Conservation (phyloP, 2,888 invertebrate genomes). For the Helobdella robusta region DNA sequence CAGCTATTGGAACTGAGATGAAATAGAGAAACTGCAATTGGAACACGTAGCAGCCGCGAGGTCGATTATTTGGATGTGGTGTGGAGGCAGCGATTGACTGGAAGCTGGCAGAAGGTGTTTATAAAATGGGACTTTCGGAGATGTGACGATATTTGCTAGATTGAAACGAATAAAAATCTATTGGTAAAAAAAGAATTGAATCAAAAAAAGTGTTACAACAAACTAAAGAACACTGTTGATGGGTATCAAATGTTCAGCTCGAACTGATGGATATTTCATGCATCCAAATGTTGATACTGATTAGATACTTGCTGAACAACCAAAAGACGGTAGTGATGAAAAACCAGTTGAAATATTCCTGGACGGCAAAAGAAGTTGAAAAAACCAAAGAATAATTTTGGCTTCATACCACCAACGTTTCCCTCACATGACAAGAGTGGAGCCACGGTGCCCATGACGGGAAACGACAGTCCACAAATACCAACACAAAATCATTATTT, state of each 20-base stretch:
- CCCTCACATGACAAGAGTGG: too few relatives aligned
- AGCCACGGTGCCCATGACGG: too few relatives aligned
- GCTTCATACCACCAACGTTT: too few relatives aligned
- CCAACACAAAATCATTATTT: too few relatives aligned
- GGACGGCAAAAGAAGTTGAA: too few relatives aligned
- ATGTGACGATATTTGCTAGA: slow-evolving; percentile 98
- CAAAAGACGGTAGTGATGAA: slow-evolving; percentile 87
- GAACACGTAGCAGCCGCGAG: slow-evolving; percentile 82
- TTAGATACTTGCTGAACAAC: slow-evolving; percentile 66
- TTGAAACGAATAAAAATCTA: slow-evolving; percentile 86
- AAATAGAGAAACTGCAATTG: slow-evolving; percentile 65
- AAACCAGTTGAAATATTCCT: slow-evolving; percentile 96
- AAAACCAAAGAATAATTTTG: too few relatives aligned
- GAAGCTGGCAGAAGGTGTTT: slow-evolving; percentile 68
- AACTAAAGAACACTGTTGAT: slow-evolving; percentile 81
- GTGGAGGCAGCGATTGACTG: slow-evolving; percentile 81
- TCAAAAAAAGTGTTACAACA: slow-evolving; percentile 40
- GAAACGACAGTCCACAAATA: too few relatives aligned
- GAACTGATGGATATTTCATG: slow-evolving; percentile 93
- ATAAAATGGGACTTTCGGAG: slow-evolving; percentile 10
- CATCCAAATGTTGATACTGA: slow-evolving; percentile 98
- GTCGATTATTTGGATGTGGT: slow-evolving; percentile 92
- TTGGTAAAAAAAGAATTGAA: slow-evolving; percentile 85
- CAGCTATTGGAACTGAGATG: slow-evolving; percentile 87
- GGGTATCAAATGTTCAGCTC: slow-evolving; percentile 81